These are phyloP conservation scores for Phenacoccus solenopsis DNA, from an alignment of 1,140 invertebrate species.

Conservation along the genomic window DNA sequence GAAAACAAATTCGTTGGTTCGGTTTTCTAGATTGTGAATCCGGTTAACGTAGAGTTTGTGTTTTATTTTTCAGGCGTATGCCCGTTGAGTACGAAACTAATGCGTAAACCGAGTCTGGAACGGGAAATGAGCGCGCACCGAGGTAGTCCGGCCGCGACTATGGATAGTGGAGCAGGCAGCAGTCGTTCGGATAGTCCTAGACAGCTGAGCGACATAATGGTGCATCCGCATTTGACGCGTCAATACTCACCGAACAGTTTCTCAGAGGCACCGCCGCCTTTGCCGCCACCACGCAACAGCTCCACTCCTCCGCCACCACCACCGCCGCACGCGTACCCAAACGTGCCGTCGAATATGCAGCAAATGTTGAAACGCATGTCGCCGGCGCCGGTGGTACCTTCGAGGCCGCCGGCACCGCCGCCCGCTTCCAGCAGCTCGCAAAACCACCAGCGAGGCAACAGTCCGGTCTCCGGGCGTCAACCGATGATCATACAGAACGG, in stretches of 20 bases:
- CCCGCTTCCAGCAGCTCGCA: conserved; percentile 35
- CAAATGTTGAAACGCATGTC: conserved; percentile 76
- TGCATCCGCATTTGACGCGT: conserved; percentile 39
- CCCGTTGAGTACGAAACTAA: conserved; percentile 57
- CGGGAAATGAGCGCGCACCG: conserved; percentile 57
- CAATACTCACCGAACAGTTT: conserved; percentile 54
- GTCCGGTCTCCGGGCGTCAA: conserved; percentile 57
- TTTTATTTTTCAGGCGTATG: conserved; percentile 33
- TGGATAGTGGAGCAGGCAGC: conserved; percentile 74
- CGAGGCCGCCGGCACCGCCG: conserved; percentile 41
- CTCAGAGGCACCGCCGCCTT: conserved; percentile 34
- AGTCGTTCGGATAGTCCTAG: conserved; percentile 78
- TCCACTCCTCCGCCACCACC: conserved; percentile 58
- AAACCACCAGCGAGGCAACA: conserved; percentile 47
- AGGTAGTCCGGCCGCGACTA: conserved; percentile 54
- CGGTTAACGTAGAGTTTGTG: too few species aligned
- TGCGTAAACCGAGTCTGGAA: conserved; percentile 74
- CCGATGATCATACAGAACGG: conserved; percentile 71
- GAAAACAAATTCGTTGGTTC: too few species aligned
- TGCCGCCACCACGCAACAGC: conserved; percentile 36
- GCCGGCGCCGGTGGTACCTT: conserved; percentile 52
- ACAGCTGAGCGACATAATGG: conserved; percentile 36
- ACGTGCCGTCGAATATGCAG: conserved; percentile 52
- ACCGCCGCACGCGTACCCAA: conserved; percentile 46
- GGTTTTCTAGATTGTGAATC: too few species aligned